Conservation (phyloP, 2,888 invertebrate species). For the Tribolium freemani region DNA sequence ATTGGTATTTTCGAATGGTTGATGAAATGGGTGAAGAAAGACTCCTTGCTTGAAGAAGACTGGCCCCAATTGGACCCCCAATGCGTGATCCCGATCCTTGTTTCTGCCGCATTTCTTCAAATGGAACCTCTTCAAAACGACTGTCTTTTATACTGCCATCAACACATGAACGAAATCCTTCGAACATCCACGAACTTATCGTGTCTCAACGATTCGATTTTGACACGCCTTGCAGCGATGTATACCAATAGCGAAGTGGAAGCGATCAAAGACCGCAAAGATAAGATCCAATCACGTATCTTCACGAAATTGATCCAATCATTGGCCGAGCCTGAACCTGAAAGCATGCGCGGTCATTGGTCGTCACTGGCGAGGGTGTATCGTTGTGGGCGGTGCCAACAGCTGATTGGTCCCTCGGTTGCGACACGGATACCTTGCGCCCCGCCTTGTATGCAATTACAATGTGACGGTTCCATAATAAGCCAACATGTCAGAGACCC, state of each 20-base stretch:
- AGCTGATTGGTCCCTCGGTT: slow-evolving; percentile 78
- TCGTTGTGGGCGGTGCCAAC: slow-evolving; percentile 82
- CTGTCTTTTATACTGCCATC: slow-evolving; percentile 88
- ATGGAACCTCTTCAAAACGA: slow-evolving; percentile 92
- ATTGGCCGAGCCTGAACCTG: slow-evolving; percentile 81
- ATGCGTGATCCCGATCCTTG: slow-evolving; percentile 92
- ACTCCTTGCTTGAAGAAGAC: slow-evolving; percentile 75
- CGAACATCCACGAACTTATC: slow-evolving; percentile 88
- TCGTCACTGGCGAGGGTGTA: slow-evolving; percentile 84
- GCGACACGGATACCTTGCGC: slow-evolving; percentile 81
- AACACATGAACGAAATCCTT: slow-evolving; percentile 88
- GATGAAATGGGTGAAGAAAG: slow-evolving; percentile 94
- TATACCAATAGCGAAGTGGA: slow-evolving; percentile 92
- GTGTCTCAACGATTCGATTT: slow-evolving; percentile 85
- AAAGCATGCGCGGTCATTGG: slow-evolving; percentile 84
- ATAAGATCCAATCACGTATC: slow-evolving; percentile 87
- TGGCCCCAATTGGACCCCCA: slow-evolving; percentile 82
- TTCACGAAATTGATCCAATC: slow-evolving; percentile 87
- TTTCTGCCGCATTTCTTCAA: slow-evolving; percentile 94
- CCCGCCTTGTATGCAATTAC: slow-evolving; percentile 80
- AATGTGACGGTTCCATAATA: slow-evolving; percentile 79
- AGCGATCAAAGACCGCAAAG: slow-evolving; percentile 86
- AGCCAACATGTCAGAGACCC: slow-evolving; percentile 83
- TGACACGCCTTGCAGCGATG: slow-evolving; percentile 83
- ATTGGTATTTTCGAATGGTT: slow-evolving; percentile 97